Evolutionary conservation across 2,888 invertebrate genomes (phyloP).

Genomic region (Lasioglossum pauxillum): DNA sequence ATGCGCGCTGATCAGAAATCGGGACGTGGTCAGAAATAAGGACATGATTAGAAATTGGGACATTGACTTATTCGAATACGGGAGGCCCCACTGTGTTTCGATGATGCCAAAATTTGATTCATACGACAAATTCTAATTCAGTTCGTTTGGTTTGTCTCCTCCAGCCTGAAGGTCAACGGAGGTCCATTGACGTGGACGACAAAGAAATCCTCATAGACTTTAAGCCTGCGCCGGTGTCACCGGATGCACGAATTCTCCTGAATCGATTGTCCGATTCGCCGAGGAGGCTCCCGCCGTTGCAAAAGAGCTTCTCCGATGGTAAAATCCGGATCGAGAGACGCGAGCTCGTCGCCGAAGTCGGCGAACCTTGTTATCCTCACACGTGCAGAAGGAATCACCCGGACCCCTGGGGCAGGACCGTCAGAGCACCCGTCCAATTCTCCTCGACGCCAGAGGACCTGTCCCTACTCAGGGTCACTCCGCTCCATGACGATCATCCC

Average conservation of each 20-base stretch:
- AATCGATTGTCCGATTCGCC: conserved; percentile 79
- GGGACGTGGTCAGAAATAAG: too few species aligned
- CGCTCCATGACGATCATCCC: conserved; percentile 79
- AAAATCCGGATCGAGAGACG: conserved; percentile 88
- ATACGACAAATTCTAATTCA: too few species aligned
- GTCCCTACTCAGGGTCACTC: conserved; percentile 77
- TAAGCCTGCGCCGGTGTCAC: conserved; percentile 90
- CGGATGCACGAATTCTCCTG: conserved; percentile 86
- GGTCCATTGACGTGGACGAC: conserved; percentile 87
- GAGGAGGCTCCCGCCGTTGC: conserved; percentile 86
- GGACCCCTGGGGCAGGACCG: conserved; percentile 80
- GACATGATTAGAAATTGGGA: too few species aligned
- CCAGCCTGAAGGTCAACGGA: conserved; percentile 62
- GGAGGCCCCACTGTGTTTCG: too few species aligned
- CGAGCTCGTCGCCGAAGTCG: conserved; percentile 83
- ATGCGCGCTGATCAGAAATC: too few species aligned
- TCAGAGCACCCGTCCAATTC: conserved; percentile 81
- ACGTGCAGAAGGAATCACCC: conserved; percentile 82
- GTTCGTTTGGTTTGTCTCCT: neutral
- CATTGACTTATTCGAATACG: too few species aligned
- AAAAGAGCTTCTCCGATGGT: conserved; percentile 93
- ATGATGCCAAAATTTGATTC: too few species aligned
- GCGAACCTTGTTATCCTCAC: conserved; percentile 84
- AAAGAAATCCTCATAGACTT: conserved; percentile 95
- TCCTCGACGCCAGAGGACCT: conserved; percentile 83